Percentiles rank a stretch among this genome's conserved stretches.
These are phyloP conservation scores for Cyphomyrmex costatus DNA, from an alignment of 1,140 invertebrate genomes.

Conservation along the genomic window DNA sequence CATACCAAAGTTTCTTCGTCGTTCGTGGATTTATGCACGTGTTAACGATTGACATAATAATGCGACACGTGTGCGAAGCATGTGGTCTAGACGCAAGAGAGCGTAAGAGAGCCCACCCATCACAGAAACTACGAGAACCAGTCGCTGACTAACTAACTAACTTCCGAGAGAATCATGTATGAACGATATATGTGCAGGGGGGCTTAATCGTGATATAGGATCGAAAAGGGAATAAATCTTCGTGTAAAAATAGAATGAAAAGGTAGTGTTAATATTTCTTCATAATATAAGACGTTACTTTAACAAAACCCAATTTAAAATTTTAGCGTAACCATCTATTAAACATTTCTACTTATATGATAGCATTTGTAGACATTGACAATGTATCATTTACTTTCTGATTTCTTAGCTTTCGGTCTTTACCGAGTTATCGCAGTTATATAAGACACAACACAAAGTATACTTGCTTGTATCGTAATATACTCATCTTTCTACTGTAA, in stretches of 20 bases:
- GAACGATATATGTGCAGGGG: background rate
- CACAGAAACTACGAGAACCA: constrained; percentile 43
- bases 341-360: background rate
- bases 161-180: constrained; percentile 38
- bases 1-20: constrained; percentile 47
- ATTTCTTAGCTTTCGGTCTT: background rate
- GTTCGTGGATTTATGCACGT: constrained; percentile 72
- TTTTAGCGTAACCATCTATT: background rate
- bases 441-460: background rate
- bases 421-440: background rate
- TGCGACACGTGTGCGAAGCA: constrained; percentile 77
- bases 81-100: constrained; percentile 53
- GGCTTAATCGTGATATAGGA: background rate
- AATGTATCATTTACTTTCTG: background rate
- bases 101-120: constrained; percentile 20
- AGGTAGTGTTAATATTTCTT: background rate
- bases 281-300: background rate
- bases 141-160: constrained; percentile 13
- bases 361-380: background rate
- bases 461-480: background rate
- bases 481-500: background rate
- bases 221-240: background rate
- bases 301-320: background rate
- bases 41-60: constrained; percentile 79
- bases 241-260: background rate